These are phyloP conservation scores for Xylocopa sonorina DNA, from an alignment of 1,140 invertebrate genomes.

Conservation along the genomic window DNA sequence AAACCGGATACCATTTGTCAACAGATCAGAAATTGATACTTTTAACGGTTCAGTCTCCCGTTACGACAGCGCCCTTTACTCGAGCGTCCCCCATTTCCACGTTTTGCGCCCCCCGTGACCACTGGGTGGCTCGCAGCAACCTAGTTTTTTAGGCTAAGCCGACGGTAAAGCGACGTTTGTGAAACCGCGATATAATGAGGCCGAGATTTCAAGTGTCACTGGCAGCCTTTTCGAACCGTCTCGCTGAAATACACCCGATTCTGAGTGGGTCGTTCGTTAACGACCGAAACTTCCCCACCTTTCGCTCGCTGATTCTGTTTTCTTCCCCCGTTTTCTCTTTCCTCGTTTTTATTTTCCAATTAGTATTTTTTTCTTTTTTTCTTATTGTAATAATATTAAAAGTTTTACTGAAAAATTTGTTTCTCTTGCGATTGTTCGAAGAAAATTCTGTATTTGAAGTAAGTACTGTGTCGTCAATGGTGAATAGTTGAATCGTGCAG, in stretches of 20 bases:
- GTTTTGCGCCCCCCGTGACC: conserved; percentile 2
- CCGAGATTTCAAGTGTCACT: conserved; percentile 52
- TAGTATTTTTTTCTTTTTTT: background rate
- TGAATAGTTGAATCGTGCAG: too few species aligned
- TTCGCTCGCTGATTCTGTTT: background rate
- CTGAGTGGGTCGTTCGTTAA: conserved; percentile 48
- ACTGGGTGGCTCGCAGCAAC: background rate
- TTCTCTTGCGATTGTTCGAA: too few species aligned
- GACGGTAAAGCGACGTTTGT: conserved; percentile 47
- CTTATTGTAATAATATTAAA: too few species aligned
- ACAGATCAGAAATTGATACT: background rate
- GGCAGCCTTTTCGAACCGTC: conserved; percentile 44
- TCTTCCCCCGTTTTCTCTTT: background rate
- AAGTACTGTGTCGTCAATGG: too few species aligned
- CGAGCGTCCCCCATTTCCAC: background rate
- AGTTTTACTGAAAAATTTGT: too few species aligned
- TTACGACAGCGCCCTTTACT: background rate
- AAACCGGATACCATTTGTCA: background rate
- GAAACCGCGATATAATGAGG: conserved; percentile 53
- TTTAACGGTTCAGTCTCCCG: too few species aligned
- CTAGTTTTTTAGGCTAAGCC: conserved; percentile 28
- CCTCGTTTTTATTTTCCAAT: too few species aligned
- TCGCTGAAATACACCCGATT: conserved; percentile 41
- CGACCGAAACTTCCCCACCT: conserved; percentile 19
- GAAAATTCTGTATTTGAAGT: too few species aligned